Percentiles rank a stretch among this genome's conserved stretches.
These are phyloP conservation scores for Tachypleus tridentatus DNA, from an alignment of 1,140 invertebrate species.

Conservation along the genomic window DNA sequence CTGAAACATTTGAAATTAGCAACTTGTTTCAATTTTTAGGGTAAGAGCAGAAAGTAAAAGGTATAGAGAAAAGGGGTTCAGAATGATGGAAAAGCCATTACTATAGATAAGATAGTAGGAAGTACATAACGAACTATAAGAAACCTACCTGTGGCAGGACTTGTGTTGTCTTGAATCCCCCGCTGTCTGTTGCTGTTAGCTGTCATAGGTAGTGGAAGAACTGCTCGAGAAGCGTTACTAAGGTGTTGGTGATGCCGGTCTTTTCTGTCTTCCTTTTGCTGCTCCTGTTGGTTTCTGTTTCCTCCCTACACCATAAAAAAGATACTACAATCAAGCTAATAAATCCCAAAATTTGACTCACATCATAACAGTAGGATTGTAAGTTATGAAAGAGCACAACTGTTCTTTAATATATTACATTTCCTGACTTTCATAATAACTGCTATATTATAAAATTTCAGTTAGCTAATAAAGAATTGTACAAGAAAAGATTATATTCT, in stretches of 20 bases:
- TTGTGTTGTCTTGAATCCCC: slow-evolving; percentile 18
- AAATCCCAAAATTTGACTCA: too few species aligned
- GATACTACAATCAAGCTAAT: background rate
- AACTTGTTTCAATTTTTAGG: too few species aligned
- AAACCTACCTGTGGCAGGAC: slow-evolving; percentile 19
- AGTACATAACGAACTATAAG: slow-evolving; percentile 12
- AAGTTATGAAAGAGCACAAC: background rate
- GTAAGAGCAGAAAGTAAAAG: too few species aligned
- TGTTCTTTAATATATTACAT: background rate
- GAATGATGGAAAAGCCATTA: too few species aligned
- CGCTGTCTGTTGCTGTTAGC: slow-evolving; percentile 17
- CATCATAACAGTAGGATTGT: background rate
- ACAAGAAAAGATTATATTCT: background rate
- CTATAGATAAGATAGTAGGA: slow-evolving; percentile 6
- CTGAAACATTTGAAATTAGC: too few species aligned
- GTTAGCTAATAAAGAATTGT: slow-evolving; percentile 1
- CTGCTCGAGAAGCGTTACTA: slow-evolving; percentile 15
- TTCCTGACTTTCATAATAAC: background rate
- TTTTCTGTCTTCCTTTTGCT: too few species aligned
- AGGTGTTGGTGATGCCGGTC: slow-evolving; percentile 8
- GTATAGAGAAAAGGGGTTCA: too few species aligned
- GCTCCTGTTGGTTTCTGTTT: slow-evolving; percentile 16
- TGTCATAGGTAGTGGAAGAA: slow-evolving; percentile 16
- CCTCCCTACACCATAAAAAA: slow-evolving; percentile 9
- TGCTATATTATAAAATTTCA: background rate